Percentiles rank a stretch among this genome's conserved stretches.
These are phyloP conservation scores for Heliconius charithonia DNA, from an alignment of 2,888 invertebrate species.

Conservation along the genomic window DNA sequence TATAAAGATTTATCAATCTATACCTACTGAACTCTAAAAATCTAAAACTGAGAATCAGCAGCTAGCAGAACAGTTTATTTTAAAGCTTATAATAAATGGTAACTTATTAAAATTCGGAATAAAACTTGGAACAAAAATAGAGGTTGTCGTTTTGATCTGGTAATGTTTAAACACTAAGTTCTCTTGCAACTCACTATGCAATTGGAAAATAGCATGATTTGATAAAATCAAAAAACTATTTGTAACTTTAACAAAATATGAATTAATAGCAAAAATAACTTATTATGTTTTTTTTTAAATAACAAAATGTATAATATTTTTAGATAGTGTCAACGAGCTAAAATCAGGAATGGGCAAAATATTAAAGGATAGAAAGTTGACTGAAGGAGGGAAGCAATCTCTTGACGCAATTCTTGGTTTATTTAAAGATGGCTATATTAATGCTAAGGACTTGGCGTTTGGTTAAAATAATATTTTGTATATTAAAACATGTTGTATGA, in stretches of 20 bases:
- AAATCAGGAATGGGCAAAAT: conserved; percentile 22
- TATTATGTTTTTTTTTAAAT: no score
- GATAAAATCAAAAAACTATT: background rate
- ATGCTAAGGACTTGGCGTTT: conserved; percentile 16
- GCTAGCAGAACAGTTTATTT: no score
- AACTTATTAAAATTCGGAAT: no score
- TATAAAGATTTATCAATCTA: no score
- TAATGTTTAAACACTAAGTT: no score
- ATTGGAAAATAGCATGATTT: background rate
- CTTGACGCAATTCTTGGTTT: conserved; percentile 17
- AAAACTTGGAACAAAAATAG: no score
- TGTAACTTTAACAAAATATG: background rate
- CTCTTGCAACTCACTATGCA: background rate
- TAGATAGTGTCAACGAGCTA: conserved; percentile 18
- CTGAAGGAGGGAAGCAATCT: conserved; percentile 18
- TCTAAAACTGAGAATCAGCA: no score
- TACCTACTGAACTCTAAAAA: no score
- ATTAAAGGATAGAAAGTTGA: background rate
- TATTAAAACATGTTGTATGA: background rate
- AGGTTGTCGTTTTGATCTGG: no score
- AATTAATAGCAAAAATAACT: background rate
- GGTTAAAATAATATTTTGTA: background rate
- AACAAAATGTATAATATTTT: background rate
- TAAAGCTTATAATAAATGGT: no score
- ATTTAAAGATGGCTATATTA: conserved; percentile 20